Percentiles rank a stretch among this genome's conserved stretches.
phyloP scores from a whole-genome alignment of 2,797 vertebrate genomes.

The Periparus ater region DNA sequence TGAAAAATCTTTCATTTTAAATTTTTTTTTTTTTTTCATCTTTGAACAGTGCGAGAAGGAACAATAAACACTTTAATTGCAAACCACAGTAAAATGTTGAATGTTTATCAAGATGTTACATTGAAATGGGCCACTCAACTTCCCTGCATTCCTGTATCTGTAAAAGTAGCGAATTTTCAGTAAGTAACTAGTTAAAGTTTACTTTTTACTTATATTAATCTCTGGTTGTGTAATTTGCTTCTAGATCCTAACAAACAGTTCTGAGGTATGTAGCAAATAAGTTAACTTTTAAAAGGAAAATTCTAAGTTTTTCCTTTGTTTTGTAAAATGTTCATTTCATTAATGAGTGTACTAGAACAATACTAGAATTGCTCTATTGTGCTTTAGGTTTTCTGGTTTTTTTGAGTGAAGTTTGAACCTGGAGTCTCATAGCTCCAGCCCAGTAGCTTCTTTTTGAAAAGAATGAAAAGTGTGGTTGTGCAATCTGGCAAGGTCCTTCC shows the following conservation, averaged over 20 bases:
- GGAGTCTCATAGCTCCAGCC: neutral
- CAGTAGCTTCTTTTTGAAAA: neutral
- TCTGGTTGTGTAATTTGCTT: neutral
- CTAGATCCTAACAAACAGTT: neutral
- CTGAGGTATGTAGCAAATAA: neutral
- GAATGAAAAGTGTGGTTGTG: neutral
- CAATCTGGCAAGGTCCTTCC: neutral
- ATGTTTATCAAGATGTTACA: conserved; percentile 91
- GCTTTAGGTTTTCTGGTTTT: neutral
- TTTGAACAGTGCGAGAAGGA: conserved; percentile 86
- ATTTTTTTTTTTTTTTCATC: neutral
- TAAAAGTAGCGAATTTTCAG: conserved; percentile 87
- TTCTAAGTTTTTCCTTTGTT: neutral
- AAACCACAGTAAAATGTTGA: conserved; percentile 90
- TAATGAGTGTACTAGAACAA: neutral
- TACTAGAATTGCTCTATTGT: neutral
- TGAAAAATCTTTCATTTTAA: neutral
- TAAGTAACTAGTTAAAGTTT: conserved; percentile 77
- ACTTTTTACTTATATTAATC: neutral
- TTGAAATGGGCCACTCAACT: conserved; percentile 94
- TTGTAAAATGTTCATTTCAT: neutral
- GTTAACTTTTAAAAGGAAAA: neutral
- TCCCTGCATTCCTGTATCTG: conserved; percentile 83
- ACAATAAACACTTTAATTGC: conserved; percentile 87
- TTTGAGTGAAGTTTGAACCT: neutral